Evolutionary conservation across 1,140 invertebrate genomes (phyloP).

Genomic region (Acyrthosiphon pisum): DNA sequence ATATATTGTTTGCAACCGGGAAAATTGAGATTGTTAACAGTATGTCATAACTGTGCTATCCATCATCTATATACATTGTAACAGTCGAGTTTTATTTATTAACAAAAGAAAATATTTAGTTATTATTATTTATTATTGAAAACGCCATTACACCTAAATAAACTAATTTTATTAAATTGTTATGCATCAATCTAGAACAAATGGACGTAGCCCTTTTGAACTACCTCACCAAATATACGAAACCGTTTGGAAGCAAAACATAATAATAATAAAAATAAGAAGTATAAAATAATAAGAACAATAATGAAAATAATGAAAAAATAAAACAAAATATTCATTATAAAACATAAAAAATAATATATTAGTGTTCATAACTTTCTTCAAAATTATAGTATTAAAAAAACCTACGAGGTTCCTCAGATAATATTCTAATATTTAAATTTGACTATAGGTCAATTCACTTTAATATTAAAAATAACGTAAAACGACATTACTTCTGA

Average conservation of each 20-base stretch:
- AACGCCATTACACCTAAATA: neutral
- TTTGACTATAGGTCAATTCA: too few relatives aligned
- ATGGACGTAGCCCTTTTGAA: neutral
- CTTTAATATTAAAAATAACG: too few relatives aligned
- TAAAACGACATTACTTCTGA: too few relatives aligned
- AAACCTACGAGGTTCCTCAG: too few relatives aligned
- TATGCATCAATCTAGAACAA: neutral
- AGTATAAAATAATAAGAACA: too few relatives aligned
- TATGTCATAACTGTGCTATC: slow-evolving; percentile 1
- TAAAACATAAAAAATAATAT: too few relatives aligned
- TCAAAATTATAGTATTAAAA: too few relatives aligned
- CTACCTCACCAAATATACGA: neutral
- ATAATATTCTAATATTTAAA: too few relatives aligned
- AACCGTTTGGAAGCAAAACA: neutral
- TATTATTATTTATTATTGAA: neutral
- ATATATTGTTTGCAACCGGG: neutral
- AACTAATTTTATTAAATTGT: slow-evolving; percentile 13
- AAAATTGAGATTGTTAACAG: neutral
- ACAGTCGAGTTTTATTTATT: neutral
- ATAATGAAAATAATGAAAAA: too few relatives aligned
- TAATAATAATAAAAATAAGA: neutral
- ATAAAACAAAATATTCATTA: too few relatives aligned
- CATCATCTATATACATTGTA: neutral
- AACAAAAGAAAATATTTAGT: slow-evolving; percentile 14
- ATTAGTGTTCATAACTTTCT: too few relatives aligned